Conservation (phyloP, 2,888 invertebrate species). For the Lysandra coridon region DNA sequence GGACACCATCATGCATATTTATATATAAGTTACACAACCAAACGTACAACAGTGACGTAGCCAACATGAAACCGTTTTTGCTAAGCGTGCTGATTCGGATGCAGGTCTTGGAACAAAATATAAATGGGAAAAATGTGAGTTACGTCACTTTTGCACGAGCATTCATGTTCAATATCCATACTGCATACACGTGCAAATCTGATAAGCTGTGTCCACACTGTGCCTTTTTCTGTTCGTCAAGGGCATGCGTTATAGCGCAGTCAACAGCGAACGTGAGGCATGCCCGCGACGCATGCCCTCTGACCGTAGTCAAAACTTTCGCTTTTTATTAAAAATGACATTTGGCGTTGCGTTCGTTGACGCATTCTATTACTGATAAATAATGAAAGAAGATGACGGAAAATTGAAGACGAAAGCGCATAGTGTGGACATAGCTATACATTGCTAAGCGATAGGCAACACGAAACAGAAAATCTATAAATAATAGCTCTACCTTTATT, state of each 20-base stretch:
- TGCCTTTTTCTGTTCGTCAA: too few relatives aligned
- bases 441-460: not conserved
- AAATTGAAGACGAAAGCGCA: too few relatives aligned
- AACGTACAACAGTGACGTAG: not conserved
- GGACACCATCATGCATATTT: not conserved
- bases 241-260: too few relatives aligned
- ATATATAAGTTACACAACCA: not conserved
- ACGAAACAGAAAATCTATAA: not conserved
- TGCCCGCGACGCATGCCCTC: too few relatives aligned
- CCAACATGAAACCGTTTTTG: not conserved
- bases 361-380: too few relatives aligned
- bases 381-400: too few relatives aligned
- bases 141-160: conserved; percentile 17
- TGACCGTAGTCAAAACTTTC: too few relatives aligned
- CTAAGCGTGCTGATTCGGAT: not conserved
- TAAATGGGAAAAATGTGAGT: not conserved
- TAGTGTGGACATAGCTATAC: not conserved
- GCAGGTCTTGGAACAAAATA: not conserved
- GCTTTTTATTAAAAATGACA: too few relatives aligned
- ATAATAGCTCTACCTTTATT: not conserved
- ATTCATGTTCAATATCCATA: not conserved
- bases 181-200: not conserved
- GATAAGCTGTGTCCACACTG: not conserved
- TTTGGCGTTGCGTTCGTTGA: too few relatives aligned
- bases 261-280: too few relatives aligned